Evolutionary conservation across 2,113 vertebrate species (phyloP), one percentile per base, ranked within the genome.

Genomic region (Thamnaconus septentrionalis): DNA sequence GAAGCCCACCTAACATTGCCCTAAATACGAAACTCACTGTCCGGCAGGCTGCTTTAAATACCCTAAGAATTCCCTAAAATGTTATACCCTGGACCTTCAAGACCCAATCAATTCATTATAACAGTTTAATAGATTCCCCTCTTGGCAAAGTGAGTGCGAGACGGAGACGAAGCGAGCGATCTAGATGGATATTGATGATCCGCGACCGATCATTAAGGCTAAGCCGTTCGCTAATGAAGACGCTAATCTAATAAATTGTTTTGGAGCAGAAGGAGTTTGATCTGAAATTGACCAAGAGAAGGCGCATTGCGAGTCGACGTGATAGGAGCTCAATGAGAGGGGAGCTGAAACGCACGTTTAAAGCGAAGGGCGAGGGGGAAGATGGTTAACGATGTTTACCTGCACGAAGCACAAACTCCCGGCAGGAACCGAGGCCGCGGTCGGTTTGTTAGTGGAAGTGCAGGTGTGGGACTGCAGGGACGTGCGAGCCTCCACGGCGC

Each of bases 51-150:
- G 1, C 18, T 2, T 31, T 31, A 31, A 31, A 31, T n/a, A n/a
- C n/a, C n/a, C n/a, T n/a, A n/a, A n/a, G n/a, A n/a, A n/a, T n/a
- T n/a, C n/a, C 48, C 8, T 50, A 9, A 50, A 3, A 50, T 5
- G 3, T 18, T 62, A 64, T 65, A 10, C 43, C 18, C 8, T 31
- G 18, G 18, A 58, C 57, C 61, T 71, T 71, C 72, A 48, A 80
- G 41, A 73, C 46, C 5, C 56, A 74, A 81, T 83, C 77, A 75
- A 82, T 81, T 70, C 67, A 64, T 64, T 65, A 43, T 79, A 78
- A 84, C 56, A 53, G 66, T 64, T 77, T 73, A 68, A 86, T 75
- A 76, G 67, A 31, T 31, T 84, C 18, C 59, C 53, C 56, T 40
- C 58, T 46, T 47, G 18, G 59, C 48, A 70, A 6, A 59, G 0